These are phyloP conservation scores for Pherbina coryleti DNA, from an alignment of 2,888 invertebrate species.

Conservation along the genomic window DNA sequence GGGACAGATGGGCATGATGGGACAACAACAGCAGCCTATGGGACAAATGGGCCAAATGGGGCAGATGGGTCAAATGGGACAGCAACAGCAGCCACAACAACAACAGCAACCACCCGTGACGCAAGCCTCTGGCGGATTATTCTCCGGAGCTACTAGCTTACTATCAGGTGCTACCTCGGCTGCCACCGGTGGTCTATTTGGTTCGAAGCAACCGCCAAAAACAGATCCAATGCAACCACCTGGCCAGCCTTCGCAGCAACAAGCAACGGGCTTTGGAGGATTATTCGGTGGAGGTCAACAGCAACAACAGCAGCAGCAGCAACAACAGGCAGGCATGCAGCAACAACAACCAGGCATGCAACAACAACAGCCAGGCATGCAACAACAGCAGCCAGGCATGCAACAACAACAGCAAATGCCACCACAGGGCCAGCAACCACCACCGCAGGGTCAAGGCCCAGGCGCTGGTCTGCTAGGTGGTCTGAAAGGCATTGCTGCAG, in stretches of 20 bases:
- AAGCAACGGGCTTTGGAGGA: slow-evolving; percentile 63
- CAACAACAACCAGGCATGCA: slow-evolving; percentile 68
- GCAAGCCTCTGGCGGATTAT: slow-evolving; percentile 67
- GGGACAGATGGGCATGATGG: slow-evolving; percentile 44
- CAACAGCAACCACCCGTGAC: slow-evolving; percentile 66
- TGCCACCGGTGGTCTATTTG: slow-evolving; percentile 70
- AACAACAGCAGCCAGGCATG: slow-evolving; percentile 49
- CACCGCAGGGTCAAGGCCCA: slow-evolving; percentile 67
- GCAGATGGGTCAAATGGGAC: slow-evolving; percentile 49
- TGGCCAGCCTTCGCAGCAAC: slow-evolving; percentile 69
- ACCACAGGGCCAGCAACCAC: slow-evolving; percentile 63
- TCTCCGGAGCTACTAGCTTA: slow-evolving; percentile 69
- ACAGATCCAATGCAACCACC: slow-evolving; percentile 72
- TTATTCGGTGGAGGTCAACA: slow-evolving; percentile 58
- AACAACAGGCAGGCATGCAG: slow-evolving; percentile 61
- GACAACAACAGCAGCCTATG: slow-evolving; percentile 57
- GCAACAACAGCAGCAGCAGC: slow-evolving; percentile 66
- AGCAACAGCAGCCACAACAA: slow-evolving; percentile 58
- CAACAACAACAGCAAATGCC: slow-evolving; percentile 70
- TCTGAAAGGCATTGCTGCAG: slow-evolving; percentile 91
- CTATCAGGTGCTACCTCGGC: slow-evolving; percentile 70
- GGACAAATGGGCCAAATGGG: slow-evolving; percentile 52
- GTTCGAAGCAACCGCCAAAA: slow-evolving; percentile 69
- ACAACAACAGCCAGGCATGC: slow-evolving; percentile 60
- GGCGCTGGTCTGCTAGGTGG: slow-evolving; percentile 92